Base-by-base conservation (phyloP, 2,797 vertebrate genomes). In the Labroides dimidiatus region DNA sequence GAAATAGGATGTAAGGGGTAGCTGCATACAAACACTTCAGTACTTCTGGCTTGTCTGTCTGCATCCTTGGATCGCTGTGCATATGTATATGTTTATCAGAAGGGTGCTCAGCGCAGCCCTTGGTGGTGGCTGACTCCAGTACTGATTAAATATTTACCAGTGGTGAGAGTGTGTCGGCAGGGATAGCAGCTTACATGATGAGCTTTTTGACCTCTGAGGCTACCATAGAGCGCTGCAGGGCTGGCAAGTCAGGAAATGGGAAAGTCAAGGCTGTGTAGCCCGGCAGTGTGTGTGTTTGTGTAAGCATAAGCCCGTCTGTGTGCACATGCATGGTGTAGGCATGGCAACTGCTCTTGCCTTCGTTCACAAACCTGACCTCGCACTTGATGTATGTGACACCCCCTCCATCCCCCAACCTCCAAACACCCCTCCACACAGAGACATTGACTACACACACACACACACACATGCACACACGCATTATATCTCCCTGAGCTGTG, bases 81-180 rank as follows among this genome's bases (percentile, higher is more conserved):
- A 44, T 16, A 27, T 51, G 57, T 43, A 58, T 50, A 62, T 59
- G 54, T 75, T 70, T 45, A 65, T 74, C 59, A 70, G n/a, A 57
- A 44, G 39, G 16, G 21, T 24, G 41, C 70, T 69, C 59, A n/a
- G 6, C 6, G 42, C 42, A 51, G 57, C 47, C 13, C 61, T 52
- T 13, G 52, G 54, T 79, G 75, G 73, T 51, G 62, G 84, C 68
- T 69, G 16, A 80, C 84, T 87, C 55, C 53, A 71, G 67, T 36
- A 49, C 62, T 72, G 87, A 89, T 88, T 85, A 84, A 82, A 84
- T 89, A 87, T 90, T 89, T 84, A 86, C 78, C 52, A 67, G 63
- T 55, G 39, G 36, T 13, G n/a, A 45, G 37, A 57, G 63, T 61
- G 75, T 68, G 79, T 78, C 44, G 79, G 85, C 69, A 51, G 81